These are phyloP conservation scores for Melitaea cinxia DNA, from an alignment of 1,140 invertebrate species.

Conservation along the genomic window DNA sequence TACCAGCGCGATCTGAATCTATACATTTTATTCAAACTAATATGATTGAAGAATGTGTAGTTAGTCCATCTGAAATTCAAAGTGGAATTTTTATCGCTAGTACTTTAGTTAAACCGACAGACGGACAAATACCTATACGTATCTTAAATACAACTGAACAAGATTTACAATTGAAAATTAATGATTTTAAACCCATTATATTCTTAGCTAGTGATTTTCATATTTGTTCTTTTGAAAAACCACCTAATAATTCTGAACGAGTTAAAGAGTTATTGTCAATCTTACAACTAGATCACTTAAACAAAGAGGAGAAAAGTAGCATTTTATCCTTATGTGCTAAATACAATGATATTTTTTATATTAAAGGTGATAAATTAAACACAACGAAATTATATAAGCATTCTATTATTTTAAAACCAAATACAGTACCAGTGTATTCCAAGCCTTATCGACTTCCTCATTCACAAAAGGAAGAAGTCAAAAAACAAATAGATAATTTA, in stretches of 20 bases:
- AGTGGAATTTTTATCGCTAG: neutral
- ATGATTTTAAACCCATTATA: neutral
- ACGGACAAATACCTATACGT: neutral
- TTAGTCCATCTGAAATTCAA: conserved; percentile 44
- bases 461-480: conserved; percentile 37
- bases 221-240: neutral
- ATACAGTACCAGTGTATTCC: conserved; percentile 39
- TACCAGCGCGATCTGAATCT: conserved; percentile 24
- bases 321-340: neutral
- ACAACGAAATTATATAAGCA: conserved; percentile 48
- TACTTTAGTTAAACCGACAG: neutral
- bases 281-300: neutral
- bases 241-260: neutral
- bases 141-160: neutral
- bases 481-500: conserved; percentile 41
- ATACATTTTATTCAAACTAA: conserved; percentile 15
- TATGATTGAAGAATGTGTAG: conserved; percentile 41
- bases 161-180: neutral
- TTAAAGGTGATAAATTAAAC: conserved; percentile 45
- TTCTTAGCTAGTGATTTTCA: neutral
- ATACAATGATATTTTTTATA: conserved; percentile 39
- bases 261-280: neutral
- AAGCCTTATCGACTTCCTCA: conserved; percentile 56
- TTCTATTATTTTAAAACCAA: conserved; percentile 39
- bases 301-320: neutral